These are phyloP conservation scores for Keiferia lycopersicella DNA, from an alignment of 2,888 invertebrate genomes.

Conservation along the genomic window DNA sequence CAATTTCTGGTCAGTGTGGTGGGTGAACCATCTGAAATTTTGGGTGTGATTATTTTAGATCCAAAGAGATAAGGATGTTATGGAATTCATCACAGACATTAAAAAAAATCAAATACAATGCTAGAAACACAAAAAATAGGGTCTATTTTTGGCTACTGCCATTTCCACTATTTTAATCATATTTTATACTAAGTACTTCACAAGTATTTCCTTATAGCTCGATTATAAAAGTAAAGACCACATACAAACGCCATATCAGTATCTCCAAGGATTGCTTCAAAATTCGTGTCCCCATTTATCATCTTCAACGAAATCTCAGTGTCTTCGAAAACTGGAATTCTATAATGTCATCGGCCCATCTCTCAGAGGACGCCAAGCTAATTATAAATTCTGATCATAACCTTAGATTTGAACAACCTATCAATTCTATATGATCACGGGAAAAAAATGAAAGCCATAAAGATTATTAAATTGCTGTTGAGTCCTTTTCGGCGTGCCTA, in stretches of 20 bases:
- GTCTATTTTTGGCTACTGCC: too few species aligned
- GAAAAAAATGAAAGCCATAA: conserved; percentile 7
- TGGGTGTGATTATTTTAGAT: neutral
- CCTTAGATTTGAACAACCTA: conserved; percentile 9
- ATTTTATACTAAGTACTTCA: too few species aligned
- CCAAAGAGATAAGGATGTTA: too few species aligned
- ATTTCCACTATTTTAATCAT: too few species aligned
- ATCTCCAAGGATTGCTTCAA: too few species aligned
- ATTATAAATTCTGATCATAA: conserved; percentile 13
- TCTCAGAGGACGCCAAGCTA: neutral
- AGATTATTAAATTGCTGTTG: conserved; percentile 33
- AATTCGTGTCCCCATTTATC: neutral
- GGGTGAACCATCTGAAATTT: neutral
- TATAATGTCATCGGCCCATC: conserved; percentile 6
- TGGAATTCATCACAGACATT: too few species aligned
- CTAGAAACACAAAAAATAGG: too few species aligned
- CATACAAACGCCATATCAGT: too few species aligned
- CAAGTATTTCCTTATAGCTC: too few species aligned
- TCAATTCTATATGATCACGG: conserved; percentile 5
- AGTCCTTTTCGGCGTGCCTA: conserved; percentile 39
- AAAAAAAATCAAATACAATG: too few species aligned
- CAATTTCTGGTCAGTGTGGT: too few species aligned
- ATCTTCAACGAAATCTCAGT: conserved; percentile 1
- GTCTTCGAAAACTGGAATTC: neutral
- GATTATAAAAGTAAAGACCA: too few species aligned